phyloP scores from a whole-genome alignment of 2,888 invertebrate genomes.

The Lampropteryx suffumata region DNA sequence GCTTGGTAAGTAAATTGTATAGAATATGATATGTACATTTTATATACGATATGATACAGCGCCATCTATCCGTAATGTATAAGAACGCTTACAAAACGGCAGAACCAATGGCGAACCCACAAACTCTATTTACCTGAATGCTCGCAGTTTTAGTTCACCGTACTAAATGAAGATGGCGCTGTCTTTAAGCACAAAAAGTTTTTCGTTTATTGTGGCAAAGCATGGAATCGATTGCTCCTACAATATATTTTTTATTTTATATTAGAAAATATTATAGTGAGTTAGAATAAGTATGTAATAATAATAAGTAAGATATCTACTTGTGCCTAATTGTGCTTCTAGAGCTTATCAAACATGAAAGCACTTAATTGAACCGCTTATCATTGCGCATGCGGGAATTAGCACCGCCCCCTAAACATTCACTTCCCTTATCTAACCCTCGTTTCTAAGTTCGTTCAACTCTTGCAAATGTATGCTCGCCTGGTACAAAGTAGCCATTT shows the following conservation, averaged over 20 bases:
- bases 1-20: too few relatives aligned
- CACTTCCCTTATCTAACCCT: slow-evolving; percentile 53
- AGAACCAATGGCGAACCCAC: not conserved
- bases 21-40: too few relatives aligned
- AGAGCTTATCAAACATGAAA: slow-evolving; percentile 2
- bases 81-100: not conserved
- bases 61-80: slow-evolving; percentile 5
- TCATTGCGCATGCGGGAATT: slow-evolving; percentile 41
- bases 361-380: slow-evolving; percentile 1
- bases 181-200: too few relatives aligned
- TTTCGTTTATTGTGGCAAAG: too few relatives aligned
- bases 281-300: too few relatives aligned
- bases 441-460: slow-evolving; percentile 27
- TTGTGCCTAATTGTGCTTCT: too few relatives aligned
- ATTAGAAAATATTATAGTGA: too few relatives aligned
- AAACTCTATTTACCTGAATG: not conserved
- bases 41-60: not conserved
- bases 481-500: slow-evolving; percentile 78
- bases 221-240: too few relatives aligned
- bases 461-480: slow-evolving; percentile 45
- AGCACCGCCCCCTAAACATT: slow-evolving; percentile 53
- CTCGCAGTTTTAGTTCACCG: not conserved
- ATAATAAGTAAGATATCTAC: too few relatives aligned
- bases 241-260: too few relatives aligned
- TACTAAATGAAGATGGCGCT: slow-evolving; percentile 10